Evolutionary conservation across 2,113 vertebrate genomes (phyloP), one percentile per base, ranked within the genome.

Genomic region (Cichladusa arquata): DNA sequence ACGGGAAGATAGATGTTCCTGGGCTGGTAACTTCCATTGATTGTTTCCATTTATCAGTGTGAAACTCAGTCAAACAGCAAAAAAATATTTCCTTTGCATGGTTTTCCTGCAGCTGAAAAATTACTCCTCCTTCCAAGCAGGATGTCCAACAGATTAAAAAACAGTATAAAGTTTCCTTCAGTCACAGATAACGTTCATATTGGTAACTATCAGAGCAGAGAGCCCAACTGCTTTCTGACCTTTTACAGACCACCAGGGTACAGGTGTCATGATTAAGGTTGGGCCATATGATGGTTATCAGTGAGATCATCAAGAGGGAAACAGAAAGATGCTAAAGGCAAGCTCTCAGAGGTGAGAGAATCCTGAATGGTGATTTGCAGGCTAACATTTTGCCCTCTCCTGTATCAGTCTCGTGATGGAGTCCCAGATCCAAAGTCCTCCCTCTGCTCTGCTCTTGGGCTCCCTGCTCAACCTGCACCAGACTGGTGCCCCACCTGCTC

Each of bases 51-150:
- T 88, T 66, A 54, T 83, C 80, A 70, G 26, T 60, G 60, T 54
- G 83, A 92, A 96, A 83, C 77, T 60, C 69, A 81, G 64, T 70
- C 57, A 95, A 93, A 88, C 11, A 62, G 26, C 42, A 83, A 88
- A 58, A 90, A 95, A 94, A 92, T 16, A 62, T 88, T 95, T 95
- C 88, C 86, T 93, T 83, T 90, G 58, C 34, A 47, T 38, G 9
- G 13, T 47, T 88, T 92, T 90, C 44, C 82, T 83, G 54, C 47
- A 78, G 64, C 47, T 95, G 83, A 92, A 94, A 93, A 88, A 92
- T 86, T 70, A 86, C 25, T 86, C 29, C 69, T 70, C 29, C 44
- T 93, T 90, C 86, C 60, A 93, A 78, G 72, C 29, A 93, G 91
- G 82, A 93, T 71, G 54, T 84, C 60, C 60, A 90, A 26, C 24